A percentile compares a stretch with the other conserved stretches of the same genome.
These are phyloP conservation scores for Trichomycterus rosablanca DNA, from an alignment of 2,113 vertebrate genomes.

Conservation along the genomic window DNA sequence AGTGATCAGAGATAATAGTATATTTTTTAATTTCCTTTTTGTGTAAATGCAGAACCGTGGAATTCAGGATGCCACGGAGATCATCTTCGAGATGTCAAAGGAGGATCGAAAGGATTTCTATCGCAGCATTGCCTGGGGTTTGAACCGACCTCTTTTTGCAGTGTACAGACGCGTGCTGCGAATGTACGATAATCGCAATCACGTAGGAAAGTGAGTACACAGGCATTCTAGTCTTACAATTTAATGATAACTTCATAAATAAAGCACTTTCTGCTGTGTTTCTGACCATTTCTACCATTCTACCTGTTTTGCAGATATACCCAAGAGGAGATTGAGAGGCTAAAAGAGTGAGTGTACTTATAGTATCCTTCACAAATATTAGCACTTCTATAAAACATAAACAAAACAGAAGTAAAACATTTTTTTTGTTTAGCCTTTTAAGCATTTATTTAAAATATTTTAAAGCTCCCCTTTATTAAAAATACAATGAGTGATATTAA, in stretches of 20 bases:
- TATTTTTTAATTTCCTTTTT: too few relatives aligned
- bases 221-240: neutral
- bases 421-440: too few relatives aligned
- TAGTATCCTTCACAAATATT: too few relatives aligned
- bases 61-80: conserved; percentile 94
- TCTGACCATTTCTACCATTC: conserved; percentile 31
- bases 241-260: neutral
- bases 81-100: conserved; percentile 99
- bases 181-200: conserved; percentile 99
- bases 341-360: conserved; percentile 88
- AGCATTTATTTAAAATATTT: too few relatives aligned
- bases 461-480: too few relatives aligned
- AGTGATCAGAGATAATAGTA: too few relatives aligned
- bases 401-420: too few relatives aligned
- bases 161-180: conserved; percentile 95
- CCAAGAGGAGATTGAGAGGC: conserved; percentile 90
- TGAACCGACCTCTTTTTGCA: conserved; percentile 95
- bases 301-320: conserved; percentile 78
- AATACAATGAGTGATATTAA: too few relatives aligned
- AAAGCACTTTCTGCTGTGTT: neutral
- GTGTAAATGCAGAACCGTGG: conserved; percentile 77
- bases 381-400: too few relatives aligned
- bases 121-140: conserved; percentile 91
- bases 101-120: conserved; percentile 99
- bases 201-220: conserved; percentile 92